Conservation (phyloP, 2,888 invertebrate genomes). For the Scaptomyza tumidula region DNA sequence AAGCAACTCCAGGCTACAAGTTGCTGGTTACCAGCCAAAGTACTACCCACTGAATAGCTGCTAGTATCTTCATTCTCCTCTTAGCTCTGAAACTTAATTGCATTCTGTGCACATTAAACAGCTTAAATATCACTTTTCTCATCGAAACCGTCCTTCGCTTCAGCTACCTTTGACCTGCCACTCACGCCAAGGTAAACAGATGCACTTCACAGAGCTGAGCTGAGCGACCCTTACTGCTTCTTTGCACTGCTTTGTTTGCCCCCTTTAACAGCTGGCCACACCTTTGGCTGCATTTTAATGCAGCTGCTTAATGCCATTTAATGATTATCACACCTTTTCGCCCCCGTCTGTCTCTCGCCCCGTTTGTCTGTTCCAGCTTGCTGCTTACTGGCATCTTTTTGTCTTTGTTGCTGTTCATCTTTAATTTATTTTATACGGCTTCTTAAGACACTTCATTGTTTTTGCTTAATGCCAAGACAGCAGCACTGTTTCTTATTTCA, state of each 20-base stretch:
- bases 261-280: slow-evolving; percentile 35
- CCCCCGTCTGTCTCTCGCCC: background rate
- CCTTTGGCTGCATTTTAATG: slow-evolving; percentile 64
- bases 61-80: background rate
- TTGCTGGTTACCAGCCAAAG: background rate
- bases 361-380: background rate
- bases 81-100: slow-evolving; percentile 51
- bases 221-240: slow-evolving; percentile 3
- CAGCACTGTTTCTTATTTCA: slow-evolving; percentile 36
- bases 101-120: slow-evolving; percentile 63
- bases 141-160: slow-evolving; percentile 17
- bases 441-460: slow-evolving; percentile 57
- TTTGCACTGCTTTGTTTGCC: background rate
- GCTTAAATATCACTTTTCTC: slow-evolving; percentile 59
- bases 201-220: slow-evolving; percentile 5
- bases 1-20: slow-evolving; percentile 4
- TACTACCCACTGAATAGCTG: background rate
- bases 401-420: slow-evolving; percentile 45
- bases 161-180: slow-evolving; percentile 16
- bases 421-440: slow-evolving; percentile 54
- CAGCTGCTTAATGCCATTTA: slow-evolving; percentile 72
- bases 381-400: slow-evolving; percentile 6
- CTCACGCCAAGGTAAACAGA: slow-evolving; percentile 27
- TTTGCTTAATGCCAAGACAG: slow-evolving; percentile 24
- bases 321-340: slow-evolving; percentile 73